Percentiles rank a stretch among this genome's conserved stretches.
Evolutionary conservation across 2,888 invertebrate species (phyloP).

Genomic region (Pteria penguin): DNA sequence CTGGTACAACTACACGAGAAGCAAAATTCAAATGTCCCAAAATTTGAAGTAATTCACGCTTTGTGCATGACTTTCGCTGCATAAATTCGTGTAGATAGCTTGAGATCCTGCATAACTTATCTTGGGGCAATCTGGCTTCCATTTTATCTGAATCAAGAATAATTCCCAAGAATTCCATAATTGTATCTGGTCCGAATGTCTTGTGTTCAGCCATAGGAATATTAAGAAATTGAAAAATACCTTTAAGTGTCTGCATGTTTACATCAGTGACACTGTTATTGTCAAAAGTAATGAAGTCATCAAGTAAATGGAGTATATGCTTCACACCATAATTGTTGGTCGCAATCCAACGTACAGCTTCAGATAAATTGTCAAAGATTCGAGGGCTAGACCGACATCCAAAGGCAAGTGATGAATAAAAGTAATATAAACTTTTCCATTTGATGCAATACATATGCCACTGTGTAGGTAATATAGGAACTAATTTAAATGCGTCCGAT

Average conservation of each 20-base stretch:
- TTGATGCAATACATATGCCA: slow-evolving; percentile 25
- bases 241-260: slow-evolving; percentile 35
- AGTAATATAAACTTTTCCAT: slow-evolving; percentile 38
- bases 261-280: slow-evolving; percentile 4
- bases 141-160: slow-evolving; percentile 42
- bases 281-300: slow-evolving; percentile 45
- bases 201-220: slow-evolving; percentile 44
- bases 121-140: slow-evolving; percentile 37
- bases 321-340: slow-evolving; percentile 36
- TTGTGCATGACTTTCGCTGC: slow-evolving; percentile 8
- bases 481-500: slow-evolving; percentile 42
- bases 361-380: slow-evolving; percentile 36
- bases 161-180: slow-evolving; percentile 47
- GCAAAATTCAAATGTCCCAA: slow-evolving; percentile 42
- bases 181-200: slow-evolving; percentile 31
- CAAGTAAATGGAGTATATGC: slow-evolving; percentile 43
- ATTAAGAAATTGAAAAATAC: slow-evolving; percentile 34
- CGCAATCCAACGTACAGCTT: slow-evolving; percentile 46
- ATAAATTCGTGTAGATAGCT: background rate
- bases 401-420: slow-evolving; percentile 31
- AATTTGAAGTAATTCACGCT: slow-evolving; percentile 34
- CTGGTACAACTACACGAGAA: slow-evolving; percentile 21
- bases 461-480: too few species aligned
- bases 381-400: slow-evolving; percentile 35
- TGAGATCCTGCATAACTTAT: slow-evolving; percentile 36